Conservation (phyloP, 2,888 invertebrate genomes). For the Lutraria lutraria region DNA sequence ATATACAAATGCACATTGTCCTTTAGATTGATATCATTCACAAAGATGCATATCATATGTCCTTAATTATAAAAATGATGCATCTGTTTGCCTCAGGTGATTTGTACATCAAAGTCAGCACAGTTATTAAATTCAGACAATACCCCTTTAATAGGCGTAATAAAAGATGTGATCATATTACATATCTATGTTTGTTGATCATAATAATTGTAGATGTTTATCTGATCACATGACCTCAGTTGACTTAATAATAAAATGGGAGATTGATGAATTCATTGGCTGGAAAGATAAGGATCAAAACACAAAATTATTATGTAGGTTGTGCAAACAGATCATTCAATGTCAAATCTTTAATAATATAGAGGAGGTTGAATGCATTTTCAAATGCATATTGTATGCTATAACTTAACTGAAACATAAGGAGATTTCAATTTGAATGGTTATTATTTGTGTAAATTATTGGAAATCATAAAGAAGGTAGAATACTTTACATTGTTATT, state of each 20-base stretch:
- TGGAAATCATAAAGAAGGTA: neutral
- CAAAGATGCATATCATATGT: constrained; percentile 5
- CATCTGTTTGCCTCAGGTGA: constrained; percentile 8
- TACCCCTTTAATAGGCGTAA: constrained; percentile 3
- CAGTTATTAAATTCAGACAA: neutral
- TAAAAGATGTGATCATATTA: neutral
- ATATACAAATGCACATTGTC: neutral
- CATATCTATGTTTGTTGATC: neutral
- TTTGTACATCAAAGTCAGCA: constrained; percentile 5
- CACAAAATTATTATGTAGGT: neutral
- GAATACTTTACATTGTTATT: neutral
- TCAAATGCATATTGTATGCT: neutral
- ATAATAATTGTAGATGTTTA: neutral
- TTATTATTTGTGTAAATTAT: neutral
- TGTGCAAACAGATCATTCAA: constrained; percentile 1
- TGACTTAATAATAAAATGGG: neutral
- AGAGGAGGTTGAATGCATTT: neutral
- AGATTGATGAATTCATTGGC: constrained; percentile 3
- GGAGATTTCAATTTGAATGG: neutral
- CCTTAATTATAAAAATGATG: constrained; percentile 10
- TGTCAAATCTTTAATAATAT: neutral
- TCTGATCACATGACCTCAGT: neutral
- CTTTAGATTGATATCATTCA: neutral
- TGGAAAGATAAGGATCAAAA: neutral
- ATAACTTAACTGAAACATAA: neutral